Base-by-base conservation (phyloP, 2,888 invertebrate species). In the Diachrysia chrysitis region DNA sequence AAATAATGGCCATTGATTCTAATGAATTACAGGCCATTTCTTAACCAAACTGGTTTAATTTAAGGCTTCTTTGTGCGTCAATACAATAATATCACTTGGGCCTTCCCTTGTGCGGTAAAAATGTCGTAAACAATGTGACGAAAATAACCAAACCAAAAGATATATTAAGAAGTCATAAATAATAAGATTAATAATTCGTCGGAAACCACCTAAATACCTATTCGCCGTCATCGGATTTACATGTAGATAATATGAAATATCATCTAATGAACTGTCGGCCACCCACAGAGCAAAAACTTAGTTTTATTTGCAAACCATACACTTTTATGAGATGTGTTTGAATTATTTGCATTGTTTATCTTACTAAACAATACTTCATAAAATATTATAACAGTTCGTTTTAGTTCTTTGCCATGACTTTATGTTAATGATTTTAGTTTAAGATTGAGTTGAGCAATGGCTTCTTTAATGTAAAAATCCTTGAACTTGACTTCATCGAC, bases 281-380 rank as follows among this genome's bases (percentile, higher is more conserved):
- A 63, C 72, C 72, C 69, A 63, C 55, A 19, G 61, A 53, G 65
- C 42, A 4, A 57, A 35, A 35, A 58, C 62, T 58, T 29, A 29
- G 29, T 29, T 29, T 29, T 29, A 29, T 29, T 29, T 42, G 42
- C 42, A 4, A 2, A 14, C 14, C 16, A 42, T 12, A 16, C n/a
- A n/a, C 16, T 42, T 42, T 42, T 42, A 42, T 42, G 42, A 5
- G 16, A 16, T 2, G 16, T 16, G n/a, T 42, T 42, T 42, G 16
- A 42, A 42, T 72, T 71, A 46, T 62, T 62, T 42, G 23, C 56
- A 56, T 35, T 35, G 35, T 19, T 23, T 58, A 29, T 2, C 25
- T 29, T 10, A 48, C 54, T 54, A 46, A 35, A 19, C 10, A 29
- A 25, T 58, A 16, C 17, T 42, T 42, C 16, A 42, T 42, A 42